phyloP scores from a whole-genome alignment of 2,113 vertebrate species.

The Panurus biarmicus region DNA sequence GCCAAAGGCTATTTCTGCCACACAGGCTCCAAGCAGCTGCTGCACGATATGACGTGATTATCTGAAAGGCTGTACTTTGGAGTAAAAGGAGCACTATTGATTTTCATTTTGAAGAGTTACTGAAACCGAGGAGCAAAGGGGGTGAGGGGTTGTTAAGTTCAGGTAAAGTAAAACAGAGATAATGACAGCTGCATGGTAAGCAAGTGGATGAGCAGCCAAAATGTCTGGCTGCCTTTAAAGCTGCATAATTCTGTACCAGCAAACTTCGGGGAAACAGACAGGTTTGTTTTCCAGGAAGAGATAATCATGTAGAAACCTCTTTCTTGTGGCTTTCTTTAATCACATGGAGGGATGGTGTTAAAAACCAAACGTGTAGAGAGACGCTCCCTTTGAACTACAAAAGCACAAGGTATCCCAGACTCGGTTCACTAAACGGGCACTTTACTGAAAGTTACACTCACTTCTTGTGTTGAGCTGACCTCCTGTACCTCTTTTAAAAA shows the following conservation, averaged over 20 bases:
- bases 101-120: constrained; percentile 42
- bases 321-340: constrained; percentile 79
- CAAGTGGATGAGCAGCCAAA: constrained; percentile 41
- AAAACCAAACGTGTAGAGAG: background rate
- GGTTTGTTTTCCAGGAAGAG: constrained; percentile 81
- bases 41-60: background rate
- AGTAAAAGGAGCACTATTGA: background rate
- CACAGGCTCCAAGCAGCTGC: background rate
- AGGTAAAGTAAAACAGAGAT: constrained; percentile 63
- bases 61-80: background rate
- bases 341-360: constrained; percentile 65
- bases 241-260: constrained; percentile 59
- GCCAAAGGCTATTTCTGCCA: background rate
- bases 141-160: constrained; percentile 24
- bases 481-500: background rate
- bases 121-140: background rate
- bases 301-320: constrained; percentile 74
- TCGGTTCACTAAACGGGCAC: background rate
- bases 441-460: constrained; percentile 32
- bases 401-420: background rate
- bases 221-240: constrained; percentile 41
- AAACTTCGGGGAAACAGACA: constrained; percentile 76
- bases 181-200: constrained; percentile 31
- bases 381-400: constrained; percentile 24
- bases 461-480: background rate